These are phyloP conservation scores for Pristis pectinata DNA, from an alignment of 2,797 vertebrate genomes.

Conservation along the genomic window DNA sequence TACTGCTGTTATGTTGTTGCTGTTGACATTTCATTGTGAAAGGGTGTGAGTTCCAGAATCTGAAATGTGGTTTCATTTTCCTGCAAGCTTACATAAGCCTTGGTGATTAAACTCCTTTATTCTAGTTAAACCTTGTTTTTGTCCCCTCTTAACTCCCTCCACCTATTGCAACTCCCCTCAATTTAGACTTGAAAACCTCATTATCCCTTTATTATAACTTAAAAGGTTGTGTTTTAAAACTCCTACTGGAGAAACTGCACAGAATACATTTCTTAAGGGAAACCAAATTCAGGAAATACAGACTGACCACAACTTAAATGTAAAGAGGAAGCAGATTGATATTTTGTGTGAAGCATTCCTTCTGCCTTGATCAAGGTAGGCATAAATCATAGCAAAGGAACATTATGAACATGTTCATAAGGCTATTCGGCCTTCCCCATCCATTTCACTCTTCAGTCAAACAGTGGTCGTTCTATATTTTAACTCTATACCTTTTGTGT, in stretches of 20 bases:
- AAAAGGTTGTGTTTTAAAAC: background rate
- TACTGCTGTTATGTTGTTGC: background rate
- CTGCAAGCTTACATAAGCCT: background rate
- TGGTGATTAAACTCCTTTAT: background rate
- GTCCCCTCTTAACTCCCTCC: background rate
- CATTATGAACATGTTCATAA: background rate
- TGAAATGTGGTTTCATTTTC: background rate
- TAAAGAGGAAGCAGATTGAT: background rate
- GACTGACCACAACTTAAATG: background rate
- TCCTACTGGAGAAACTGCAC: background rate
- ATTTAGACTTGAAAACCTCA: background rate
- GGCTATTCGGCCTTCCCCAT: background rate
- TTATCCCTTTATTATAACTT: background rate
- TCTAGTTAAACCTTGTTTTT: background rate
- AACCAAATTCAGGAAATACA: background rate
- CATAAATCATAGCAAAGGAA: background rate
- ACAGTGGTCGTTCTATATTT: background rate
- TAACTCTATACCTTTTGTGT: background rate
- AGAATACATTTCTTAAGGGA: background rate
- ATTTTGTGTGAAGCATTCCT: background rate
- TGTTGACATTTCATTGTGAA: background rate
- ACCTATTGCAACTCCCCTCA: background rate
- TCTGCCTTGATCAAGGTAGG: background rate
- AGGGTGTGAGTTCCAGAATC: background rate
- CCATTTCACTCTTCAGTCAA: background rate